Base-by-base conservation (phyloP, 1,140 invertebrate species). In the Rhopalosiphum padi region DNA sequence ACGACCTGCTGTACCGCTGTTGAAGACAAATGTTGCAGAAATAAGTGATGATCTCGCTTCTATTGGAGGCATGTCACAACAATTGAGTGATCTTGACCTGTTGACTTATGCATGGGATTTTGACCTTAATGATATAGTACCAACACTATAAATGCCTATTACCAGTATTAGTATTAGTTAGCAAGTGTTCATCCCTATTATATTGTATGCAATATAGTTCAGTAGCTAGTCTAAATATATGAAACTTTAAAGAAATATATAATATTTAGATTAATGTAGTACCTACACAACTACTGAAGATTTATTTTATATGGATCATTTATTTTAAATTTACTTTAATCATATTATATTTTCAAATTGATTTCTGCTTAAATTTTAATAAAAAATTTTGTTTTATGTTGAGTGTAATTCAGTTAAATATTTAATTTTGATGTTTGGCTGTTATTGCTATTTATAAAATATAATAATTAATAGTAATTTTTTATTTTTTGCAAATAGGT, bases 81-180 rank as follows among this genome's bases (percentile, higher is more conserved):
- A 94, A 88, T 68, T 94, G 41, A 91, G 86, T 23, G 93, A 94
- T 87, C 77, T 94, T 37, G 93, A 93, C 41, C n/a, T 94, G 35
- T 91, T 93, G 48, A 91, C 94, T 21, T 83, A 94, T 82, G 60
- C 88, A 37, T 94, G 94, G 94, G 94, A 94, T 94, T 94, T 94
- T 92, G 94, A 93, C 91, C 43, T 77, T 43, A 90, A 48, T 43
- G 86, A 90, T 51, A 53, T 77, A 35, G 46, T 90, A 43, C 55
- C 53, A 90, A 90, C 53, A 43, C 25, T 68, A 30, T 90, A 30
- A 90, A 68, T 43, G 60, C 55, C 89, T 90, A 90, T 30, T 90
- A 68, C 11, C 35, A 90, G 55, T 90, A 68, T 90, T 88, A 41
- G 46, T 88, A 46, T 51, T 90, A 68, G 5, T 90, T 55, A 60